phyloP scores from a whole-genome alignment of 2,888 invertebrate genomes.

The Drosophila anceps region DNA sequence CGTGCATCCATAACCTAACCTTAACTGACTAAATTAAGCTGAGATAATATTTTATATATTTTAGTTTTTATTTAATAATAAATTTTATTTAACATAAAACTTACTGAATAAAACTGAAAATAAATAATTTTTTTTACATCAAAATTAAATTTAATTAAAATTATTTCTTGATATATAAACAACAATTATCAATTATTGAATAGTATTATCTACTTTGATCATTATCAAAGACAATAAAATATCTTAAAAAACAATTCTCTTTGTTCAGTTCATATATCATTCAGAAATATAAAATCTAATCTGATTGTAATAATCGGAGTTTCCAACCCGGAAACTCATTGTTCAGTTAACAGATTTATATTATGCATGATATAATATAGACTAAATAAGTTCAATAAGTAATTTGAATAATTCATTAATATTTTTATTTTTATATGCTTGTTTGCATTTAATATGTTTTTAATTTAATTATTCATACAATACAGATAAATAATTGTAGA shows the following conservation, averaged over 20 bases:
- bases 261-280: not conserved
- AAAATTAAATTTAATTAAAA: not conserved
- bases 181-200: not conserved
- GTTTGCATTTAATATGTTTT: not conserved
- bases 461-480: conserved; percentile 6
- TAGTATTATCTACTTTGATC: not conserved
- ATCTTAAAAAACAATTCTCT: not conserved
- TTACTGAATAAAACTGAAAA: too few relatives aligned
- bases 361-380: not conserved
- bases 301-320: not conserved
- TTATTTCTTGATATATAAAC: too few relatives aligned
- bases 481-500: not conserved
- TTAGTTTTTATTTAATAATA: not conserved
- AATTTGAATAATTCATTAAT: conserved; percentile 2
- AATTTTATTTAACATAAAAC: too few relatives aligned
- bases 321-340: conserved; percentile 5
- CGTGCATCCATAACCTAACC: not conserved
- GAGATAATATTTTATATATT: too few relatives aligned
- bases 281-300: not conserved
- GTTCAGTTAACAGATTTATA: not conserved
- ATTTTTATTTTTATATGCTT: not conserved
- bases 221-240: not conserved
- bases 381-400: not conserved
- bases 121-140: not conserved
- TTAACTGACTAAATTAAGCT: too few relatives aligned